phyloP scores from a whole-genome alignment of 2,113 vertebrate genomes.

The Rhinoptilus africanus region DNA sequence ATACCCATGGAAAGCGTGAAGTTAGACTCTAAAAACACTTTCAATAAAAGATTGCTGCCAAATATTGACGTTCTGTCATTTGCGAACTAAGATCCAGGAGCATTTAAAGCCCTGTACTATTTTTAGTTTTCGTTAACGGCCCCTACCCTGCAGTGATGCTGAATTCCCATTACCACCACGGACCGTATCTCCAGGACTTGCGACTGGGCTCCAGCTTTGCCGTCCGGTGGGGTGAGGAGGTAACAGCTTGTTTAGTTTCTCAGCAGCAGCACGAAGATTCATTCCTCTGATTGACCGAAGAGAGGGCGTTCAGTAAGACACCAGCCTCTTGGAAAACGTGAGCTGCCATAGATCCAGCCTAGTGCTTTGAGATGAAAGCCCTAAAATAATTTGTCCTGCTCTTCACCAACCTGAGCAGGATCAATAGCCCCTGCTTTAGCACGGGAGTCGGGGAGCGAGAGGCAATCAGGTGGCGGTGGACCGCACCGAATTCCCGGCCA shows the following conservation, averaged over 20 bases:
- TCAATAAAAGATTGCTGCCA: neutral
- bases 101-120: neutral
- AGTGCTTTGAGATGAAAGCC: neutral
- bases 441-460: neutral
- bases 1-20: accelerated
- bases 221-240: neutral
- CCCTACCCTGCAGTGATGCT: neutral
- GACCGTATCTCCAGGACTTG: neutral
- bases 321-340: neutral
- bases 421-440: neutral
- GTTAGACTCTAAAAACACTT: neutral
- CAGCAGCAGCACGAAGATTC: neutral
- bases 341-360: conserved; percentile 7
- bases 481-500: neutral
- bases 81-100: neutral
- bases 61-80: neutral
- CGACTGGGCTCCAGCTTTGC: neutral
- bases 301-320: neutral
- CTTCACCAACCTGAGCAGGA: neutral
- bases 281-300: conserved; percentile 28
- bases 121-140: neutral
- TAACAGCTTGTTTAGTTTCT: neutral
- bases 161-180: neutral
- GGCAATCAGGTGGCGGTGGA: neutral
- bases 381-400: neutral